Evolutionary conservation across 92 coral and sea anemone genomes (phyloP), one percentile per base, ranked within the genome.

Genomic region (Palythoa heliodiscus): DNA sequence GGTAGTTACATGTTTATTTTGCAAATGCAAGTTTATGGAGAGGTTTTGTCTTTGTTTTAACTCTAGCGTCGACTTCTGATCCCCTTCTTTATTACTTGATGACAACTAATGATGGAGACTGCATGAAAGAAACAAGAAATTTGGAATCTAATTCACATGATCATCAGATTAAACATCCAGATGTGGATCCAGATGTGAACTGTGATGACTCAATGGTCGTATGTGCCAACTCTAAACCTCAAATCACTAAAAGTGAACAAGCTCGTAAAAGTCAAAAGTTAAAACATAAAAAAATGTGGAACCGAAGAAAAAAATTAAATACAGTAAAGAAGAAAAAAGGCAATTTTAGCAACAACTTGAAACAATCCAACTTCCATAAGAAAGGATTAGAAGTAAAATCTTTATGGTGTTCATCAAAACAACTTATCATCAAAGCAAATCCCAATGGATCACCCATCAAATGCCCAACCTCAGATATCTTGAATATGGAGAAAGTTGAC

Each of bases 401-500:
- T 12, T 23, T 61, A 15, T 57, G 70, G 70, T 57, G 35, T 48
- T 61, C 83, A 22, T 53, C 74, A 16, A 61, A 80, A 48, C 66
- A 80, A 47, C 57, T 43, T 63, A 61, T 43, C 12, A n/a, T 70
- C 55, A 66, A 22, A 64, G 20, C 72, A 22, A 63, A 38, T 50
- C 23, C 74, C 23, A 40, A 64, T 23, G 84, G 55, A 8, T 15
- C 47, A 14, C 58, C 72, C 24, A 48, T 80, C 35, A 66, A 80
- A 29, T 70, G 61, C 25, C 15, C 84, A 48, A 80, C 73, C 12
- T 80, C 84, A 24, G 73, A 57, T 38, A 53, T 90, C 40, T 86
- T 94, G 7, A 86, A 73, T 50, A 80, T 94, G 20, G 85, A 85
- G 69, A 86, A 83, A 86, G 83, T 90, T 2, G 78, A 73, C 10